Conservation (phyloP, 2,888 invertebrate species). For the Eulithis testata region DNA sequence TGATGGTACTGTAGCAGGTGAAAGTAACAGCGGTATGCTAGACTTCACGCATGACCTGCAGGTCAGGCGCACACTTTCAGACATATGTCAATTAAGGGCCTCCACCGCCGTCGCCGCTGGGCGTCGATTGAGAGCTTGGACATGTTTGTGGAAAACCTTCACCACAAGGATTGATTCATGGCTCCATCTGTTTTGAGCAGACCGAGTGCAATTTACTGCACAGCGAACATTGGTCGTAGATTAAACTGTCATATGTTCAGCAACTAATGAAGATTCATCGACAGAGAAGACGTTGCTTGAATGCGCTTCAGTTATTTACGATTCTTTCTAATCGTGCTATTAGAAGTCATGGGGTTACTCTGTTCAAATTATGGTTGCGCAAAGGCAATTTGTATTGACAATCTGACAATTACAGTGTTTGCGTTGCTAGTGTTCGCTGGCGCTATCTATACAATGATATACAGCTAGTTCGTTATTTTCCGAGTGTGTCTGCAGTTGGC, state of each 20-base stretch:
- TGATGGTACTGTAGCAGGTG: conserved; percentile 56
- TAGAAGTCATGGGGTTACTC: conserved; percentile 42
- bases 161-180: conserved; percentile 78
- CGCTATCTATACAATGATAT: conserved; percentile 58
- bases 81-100: conserved; percentile 83
- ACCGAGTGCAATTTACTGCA: conserved; percentile 59
- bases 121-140: conserved; percentile 79
- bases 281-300: conserved; percentile 39
- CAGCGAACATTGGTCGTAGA: conserved; percentile 50
- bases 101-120: conserved; percentile 62
- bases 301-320: conserved; percentile 46
- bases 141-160: conserved; percentile 81
- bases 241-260: conserved; percentile 52
- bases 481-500: conserved; percentile 72
- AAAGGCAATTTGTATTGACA: conserved; percentile 58
- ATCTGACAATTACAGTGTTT: conserved; percentile 69
- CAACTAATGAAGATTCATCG: conserved; percentile 61
- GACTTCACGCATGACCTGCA: conserved; percentile 77
- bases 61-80: conserved; percentile 81
- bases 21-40: conserved; percentile 77
- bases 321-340: conserved; percentile 47
- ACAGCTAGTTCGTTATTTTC: conserved; percentile 73
- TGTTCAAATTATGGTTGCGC: conserved; percentile 43
- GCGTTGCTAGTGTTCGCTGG: conserved; percentile 53
- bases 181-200: conserved; percentile 60